Evolutionary conservation across 2,888 invertebrate genomes (phyloP).

Genomic region (Stegana nigrithorax): DNA sequence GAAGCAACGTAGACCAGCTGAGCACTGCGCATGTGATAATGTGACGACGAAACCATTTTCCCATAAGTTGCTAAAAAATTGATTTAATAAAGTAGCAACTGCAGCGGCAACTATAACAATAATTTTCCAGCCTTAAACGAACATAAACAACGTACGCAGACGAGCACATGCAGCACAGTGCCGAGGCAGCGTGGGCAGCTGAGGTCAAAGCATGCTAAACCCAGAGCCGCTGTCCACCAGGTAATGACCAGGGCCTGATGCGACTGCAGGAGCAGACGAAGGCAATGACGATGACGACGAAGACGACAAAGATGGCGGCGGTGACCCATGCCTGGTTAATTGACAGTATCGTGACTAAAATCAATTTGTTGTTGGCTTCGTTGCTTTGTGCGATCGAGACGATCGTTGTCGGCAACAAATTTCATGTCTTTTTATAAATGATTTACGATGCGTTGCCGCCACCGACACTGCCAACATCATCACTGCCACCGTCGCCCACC

Average conservation of each 20-base stretch:
- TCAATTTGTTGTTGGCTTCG: slow-evolving; percentile 60
- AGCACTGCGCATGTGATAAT: slow-evolving; percentile 61
- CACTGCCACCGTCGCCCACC: background rate
- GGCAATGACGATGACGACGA: background rate
- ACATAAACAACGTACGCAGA: background rate
- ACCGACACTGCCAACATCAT: background rate
- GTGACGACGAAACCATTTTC: slow-evolving; percentile 39
- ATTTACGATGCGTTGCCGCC: slow-evolving; percentile 62
- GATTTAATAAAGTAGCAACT: slow-evolving; percentile 61
- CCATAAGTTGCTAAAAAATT: slow-evolving; percentile 34
- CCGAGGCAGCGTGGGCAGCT: background rate
- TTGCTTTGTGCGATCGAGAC: slow-evolving; percentile 19
- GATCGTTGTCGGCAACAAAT: slow-evolving; percentile 47
- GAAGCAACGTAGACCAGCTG: slow-evolving; percentile 17
- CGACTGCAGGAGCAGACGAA: slow-evolving; percentile 20
- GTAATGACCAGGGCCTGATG: background rate
- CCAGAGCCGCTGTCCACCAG: background rate
- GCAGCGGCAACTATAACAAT: slow-evolving; percentile 55
- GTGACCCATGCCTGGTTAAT: slow-evolving; percentile 66
- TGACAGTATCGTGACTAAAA: slow-evolving; percentile 68
- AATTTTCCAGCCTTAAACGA: slow-evolving; percentile 47
- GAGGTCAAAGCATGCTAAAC: background rate
- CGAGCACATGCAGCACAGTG: too few relatives aligned
- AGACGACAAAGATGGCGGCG: too few relatives aligned
- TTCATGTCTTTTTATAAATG: slow-evolving; percentile 55